Evolutionary conservation across 2,797 vertebrate species (phyloP).

Genomic region (Aeoliscus strigatus): DNA sequence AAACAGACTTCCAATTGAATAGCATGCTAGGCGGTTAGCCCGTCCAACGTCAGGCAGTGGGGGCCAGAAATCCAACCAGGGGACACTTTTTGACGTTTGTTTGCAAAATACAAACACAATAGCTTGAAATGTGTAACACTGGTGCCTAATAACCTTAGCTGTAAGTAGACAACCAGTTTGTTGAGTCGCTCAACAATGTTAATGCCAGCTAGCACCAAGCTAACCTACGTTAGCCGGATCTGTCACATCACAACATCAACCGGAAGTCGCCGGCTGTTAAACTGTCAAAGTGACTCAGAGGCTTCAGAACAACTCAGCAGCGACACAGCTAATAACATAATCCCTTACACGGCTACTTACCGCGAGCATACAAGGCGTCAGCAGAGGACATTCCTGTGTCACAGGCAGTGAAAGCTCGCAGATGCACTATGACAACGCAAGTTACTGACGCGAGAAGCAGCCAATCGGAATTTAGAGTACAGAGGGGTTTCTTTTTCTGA

Average conservation of each 20-base stretch:
- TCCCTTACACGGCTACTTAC: constrained; percentile 36
- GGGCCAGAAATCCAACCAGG: too few relatives aligned
- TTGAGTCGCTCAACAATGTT: too few relatives aligned
- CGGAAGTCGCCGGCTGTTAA: neutral
- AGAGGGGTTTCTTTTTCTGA: neutral
- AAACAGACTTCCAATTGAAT: too few relatives aligned
- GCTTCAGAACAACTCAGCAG: constrained; percentile 4
- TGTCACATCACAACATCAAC: constrained; percentile 35
- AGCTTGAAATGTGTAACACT: too few relatives aligned
- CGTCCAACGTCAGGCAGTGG: too few relatives aligned
- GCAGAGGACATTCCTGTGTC: constrained; percentile 70
- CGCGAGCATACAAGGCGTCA: constrained; percentile 29
- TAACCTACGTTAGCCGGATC: constrained; percentile 39
- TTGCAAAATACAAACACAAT: too few relatives aligned
- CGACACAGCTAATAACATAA: constrained; percentile 32
- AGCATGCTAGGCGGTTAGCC: too few relatives aligned
- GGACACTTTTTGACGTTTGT: too few relatives aligned
- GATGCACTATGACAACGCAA: constrained; percentile 6
- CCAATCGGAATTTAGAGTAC: constrained; percentile 34
- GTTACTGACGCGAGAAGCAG: constrained; percentile 3
- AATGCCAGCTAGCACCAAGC: constrained; percentile 42
- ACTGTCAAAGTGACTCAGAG: constrained; percentile 5
- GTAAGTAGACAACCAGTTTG: too few relatives aligned
- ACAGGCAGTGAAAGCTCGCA: constrained; percentile 40
- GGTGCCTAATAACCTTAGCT: too few relatives aligned